Evolutionary conservation across 1,140 invertebrate genomes (phyloP), one percentile per base, ranked within the genome.

Genomic region (Contarinia nasturtii): DNA sequence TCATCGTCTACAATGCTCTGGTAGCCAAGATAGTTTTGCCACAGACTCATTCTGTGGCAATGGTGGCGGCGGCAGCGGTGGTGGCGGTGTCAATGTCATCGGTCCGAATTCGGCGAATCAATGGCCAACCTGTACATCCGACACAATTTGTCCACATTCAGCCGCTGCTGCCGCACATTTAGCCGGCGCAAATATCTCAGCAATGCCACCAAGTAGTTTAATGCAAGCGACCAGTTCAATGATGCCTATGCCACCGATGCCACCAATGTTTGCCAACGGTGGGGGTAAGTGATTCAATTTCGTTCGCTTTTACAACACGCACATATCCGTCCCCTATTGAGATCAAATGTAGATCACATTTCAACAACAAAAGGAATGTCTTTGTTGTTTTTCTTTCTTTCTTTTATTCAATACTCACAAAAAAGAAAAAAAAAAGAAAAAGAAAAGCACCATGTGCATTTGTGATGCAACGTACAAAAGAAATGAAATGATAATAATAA

Each of bases 11-110:
- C 61, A 63, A 64, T 64, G 61, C 57, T 64, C 61, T 64, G 61
- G 61, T 64, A 64, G 61, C 61, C 61, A 64, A 62, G 61, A 63
- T 51, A 64, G 61, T 62, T 64, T 64, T 61, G 60, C 61, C 58
- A 59, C 62, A 58, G 61, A 64, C 58, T 61, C 62, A 52, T 63
- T 62, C 54, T 64, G 61, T 55, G 57, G 55, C 53, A 57, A 54
- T 51, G 57, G 53, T 47, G 54, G 55, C 19, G 17, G 57, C 57
- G 51, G 53, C 51, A 46, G 54, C 54, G 34, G 38, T 33, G 47
- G 47, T 27, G 27, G 27, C 27, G 27, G 27, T 27, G 27, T n/a
- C n/a, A n/a, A 10, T 27, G 27, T 3, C 10, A 27, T 27, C 27
- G 27, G 27, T 27, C 27, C 27, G 27, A 10, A 10, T 27, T 5